Evolutionary conservation across 2,797 vertebrate genomes (phyloP).

Genomic region (Pseudochromis fuscus): DNA sequence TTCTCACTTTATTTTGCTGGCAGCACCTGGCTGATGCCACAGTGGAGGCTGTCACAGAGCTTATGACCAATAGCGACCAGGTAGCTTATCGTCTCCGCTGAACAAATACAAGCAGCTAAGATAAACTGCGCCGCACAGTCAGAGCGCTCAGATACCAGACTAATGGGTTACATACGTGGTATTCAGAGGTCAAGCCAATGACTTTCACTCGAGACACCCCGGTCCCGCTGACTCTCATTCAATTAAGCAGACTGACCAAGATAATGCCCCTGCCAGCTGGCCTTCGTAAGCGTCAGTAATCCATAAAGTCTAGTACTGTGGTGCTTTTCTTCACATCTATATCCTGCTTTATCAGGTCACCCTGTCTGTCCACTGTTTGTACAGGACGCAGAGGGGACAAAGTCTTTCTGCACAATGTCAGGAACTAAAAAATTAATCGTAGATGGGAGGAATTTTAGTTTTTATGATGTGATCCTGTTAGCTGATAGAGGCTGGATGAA

Average conservation of each 20-base stretch:
- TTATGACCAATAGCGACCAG: conserved; percentile 52
- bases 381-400: conserved; percentile 39
- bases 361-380: conserved; percentile 53
- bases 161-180: conserved; percentile 75
- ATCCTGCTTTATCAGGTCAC: conserved; percentile 57
- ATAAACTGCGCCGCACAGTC: conserved; percentile 54
- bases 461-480: not conserved
- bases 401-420: conserved; percentile 13
- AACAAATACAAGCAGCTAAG: conserved; percentile 65
- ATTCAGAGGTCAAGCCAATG: conserved; percentile 80
- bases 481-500: not conserved
- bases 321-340: conserved; percentile 68
- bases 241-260: conserved; percentile 78
- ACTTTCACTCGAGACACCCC: conserved; percentile 78
- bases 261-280: conserved; percentile 81
- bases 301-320: conserved; percentile 71
- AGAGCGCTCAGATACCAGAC: conserved; percentile 65
- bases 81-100: conserved; percentile 63
- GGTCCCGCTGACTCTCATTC: conserved; percentile 78
- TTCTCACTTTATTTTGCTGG: conserved; percentile 35
- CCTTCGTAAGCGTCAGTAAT: conserved; percentile 78
- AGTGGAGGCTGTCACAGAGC: conserved; percentile 40
- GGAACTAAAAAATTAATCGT: conserved; percentile 11
- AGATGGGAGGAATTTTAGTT: not conserved
- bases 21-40: conserved; percentile 50